Conservation (phyloP, 2,113 vertebrate species). For the Ranitomeya variabilis region DNA sequence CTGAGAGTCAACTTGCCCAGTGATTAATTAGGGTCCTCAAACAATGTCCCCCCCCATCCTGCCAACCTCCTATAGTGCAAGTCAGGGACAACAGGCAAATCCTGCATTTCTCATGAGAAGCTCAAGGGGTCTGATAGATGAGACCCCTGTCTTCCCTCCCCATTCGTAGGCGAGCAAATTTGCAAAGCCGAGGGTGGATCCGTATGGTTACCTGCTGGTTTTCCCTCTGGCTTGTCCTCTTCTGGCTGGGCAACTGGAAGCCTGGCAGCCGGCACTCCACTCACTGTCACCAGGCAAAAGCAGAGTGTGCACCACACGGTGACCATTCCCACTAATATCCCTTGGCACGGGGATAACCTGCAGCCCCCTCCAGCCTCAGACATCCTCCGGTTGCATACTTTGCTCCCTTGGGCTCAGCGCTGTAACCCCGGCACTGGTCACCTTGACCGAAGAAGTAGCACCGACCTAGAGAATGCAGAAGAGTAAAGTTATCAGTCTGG, state of each 20-base stretch:
- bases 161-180: slow-evolving; percentile 17
- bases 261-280: slow-evolving; percentile 67
- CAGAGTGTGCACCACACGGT: slow-evolving; percentile 72
- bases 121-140: not conserved
- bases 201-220: slow-evolving; percentile 47
- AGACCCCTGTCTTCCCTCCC: not conserved
- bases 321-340: slow-evolving; percentile 73
- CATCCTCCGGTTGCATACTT: slow-evolving; percentile 66
- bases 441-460: not conserved
- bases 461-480: slow-evolving; percentile 2
- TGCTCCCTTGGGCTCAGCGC: slow-evolving; percentile 51
- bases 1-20: slow-evolving; percentile 18
- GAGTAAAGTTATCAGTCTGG: not conserved
- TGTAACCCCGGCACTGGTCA: not conserved
- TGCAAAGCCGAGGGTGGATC: slow-evolving; percentile 26
- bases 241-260: slow-evolving; percentile 68
- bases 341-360: slow-evolving; percentile 58
- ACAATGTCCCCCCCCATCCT: slow-evolving; percentile 41
- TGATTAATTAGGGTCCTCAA: slow-evolving; percentile 40
- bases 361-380: slow-evolving; percentile 66
- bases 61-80: not conserved
- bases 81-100: not conserved
- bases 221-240: slow-evolving; percentile 69
- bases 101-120: slow-evolving; percentile 37
- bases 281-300: slow-evolving; percentile 67